These are phyloP conservation scores for Dugesia japonica DNA, from an alignment of 2,888 invertebrate genomes.

Conservation along the genomic window DNA sequence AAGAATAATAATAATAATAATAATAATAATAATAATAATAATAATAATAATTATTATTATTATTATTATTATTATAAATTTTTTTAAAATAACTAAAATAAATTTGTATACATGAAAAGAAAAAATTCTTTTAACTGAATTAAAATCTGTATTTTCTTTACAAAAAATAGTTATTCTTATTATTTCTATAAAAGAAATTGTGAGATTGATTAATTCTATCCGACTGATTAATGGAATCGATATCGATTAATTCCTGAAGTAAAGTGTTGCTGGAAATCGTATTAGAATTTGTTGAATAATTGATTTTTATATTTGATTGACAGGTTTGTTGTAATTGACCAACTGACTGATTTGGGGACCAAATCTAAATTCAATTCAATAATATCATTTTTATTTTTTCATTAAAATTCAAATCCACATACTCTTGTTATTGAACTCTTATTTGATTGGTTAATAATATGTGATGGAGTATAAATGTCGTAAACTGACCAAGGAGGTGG, in stretches of 20 bases:
- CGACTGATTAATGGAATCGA: neutral
- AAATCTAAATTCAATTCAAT: neutral
- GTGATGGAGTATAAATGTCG: neutral
- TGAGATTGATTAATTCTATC: neutral
- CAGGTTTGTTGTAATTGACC: neutral
- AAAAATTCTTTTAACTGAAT: neutral
- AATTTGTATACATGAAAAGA: neutral
- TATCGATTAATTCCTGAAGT: neutral
- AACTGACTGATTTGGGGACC: neutral
- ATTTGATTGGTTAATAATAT: neutral
- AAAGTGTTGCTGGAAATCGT: neutral
- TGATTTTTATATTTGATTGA: neutral
- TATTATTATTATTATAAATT: no score
- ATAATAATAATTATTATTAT: no score
- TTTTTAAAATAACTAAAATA: no score
- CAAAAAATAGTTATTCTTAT: neutral
- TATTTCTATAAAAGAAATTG: neutral
- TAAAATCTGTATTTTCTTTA: slow-evolving; percentile 20
- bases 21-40: no score
- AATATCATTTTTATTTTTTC: no score
- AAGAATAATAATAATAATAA: no score
- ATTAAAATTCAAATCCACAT: neutral
- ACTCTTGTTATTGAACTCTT: neutral
- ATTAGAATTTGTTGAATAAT: neutral
- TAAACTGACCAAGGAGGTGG: slow-evolving; percentile 1